Percentiles rank a stretch among this genome's conserved stretches.
phyloP scores from a whole-genome alignment of 2,888 invertebrate species.

The Metacarcinus magister region DNA sequence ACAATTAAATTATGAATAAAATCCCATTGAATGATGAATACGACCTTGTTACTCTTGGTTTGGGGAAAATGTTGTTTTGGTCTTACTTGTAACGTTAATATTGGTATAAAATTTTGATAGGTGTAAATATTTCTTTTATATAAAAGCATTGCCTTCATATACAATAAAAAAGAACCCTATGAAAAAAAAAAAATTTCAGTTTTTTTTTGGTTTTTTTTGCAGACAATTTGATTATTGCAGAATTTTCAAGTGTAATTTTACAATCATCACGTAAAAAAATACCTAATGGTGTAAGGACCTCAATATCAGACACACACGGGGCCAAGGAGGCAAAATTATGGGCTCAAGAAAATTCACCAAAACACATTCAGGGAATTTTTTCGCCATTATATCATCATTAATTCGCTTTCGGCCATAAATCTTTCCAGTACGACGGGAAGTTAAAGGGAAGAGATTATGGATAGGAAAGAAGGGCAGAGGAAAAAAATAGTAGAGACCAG shows the following conservation, averaged over 20 bases:
- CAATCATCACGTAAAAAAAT: neutral
- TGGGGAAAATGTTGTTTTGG: no score
- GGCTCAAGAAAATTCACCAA: neutral
- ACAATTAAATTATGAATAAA: no score
- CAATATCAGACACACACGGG: neutral
- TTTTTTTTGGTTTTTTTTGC: neutral
- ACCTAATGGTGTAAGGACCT: neutral
- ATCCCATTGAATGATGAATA: no score
- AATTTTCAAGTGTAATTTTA: neutral
- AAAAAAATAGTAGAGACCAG: neutral
- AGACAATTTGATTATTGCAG: neutral
- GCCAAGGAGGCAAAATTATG: neutral
- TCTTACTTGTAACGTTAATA: no score
- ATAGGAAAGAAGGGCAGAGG: neutral
- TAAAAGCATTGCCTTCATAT: no score
- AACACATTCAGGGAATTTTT: neutral
- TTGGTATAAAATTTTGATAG: no score
- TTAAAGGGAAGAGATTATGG: neutral
- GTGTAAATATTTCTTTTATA: no score
- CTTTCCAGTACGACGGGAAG: neutral
- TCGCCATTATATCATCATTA: conserved; percentile 26
- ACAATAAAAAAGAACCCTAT: no score
- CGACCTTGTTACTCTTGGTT: no score
- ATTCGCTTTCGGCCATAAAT: neutral
- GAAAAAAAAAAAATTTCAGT: no score